These are phyloP conservation scores for Pammene aurita DNA, from an alignment of 2,888 invertebrate genomes.

Conservation along the genomic window DNA sequence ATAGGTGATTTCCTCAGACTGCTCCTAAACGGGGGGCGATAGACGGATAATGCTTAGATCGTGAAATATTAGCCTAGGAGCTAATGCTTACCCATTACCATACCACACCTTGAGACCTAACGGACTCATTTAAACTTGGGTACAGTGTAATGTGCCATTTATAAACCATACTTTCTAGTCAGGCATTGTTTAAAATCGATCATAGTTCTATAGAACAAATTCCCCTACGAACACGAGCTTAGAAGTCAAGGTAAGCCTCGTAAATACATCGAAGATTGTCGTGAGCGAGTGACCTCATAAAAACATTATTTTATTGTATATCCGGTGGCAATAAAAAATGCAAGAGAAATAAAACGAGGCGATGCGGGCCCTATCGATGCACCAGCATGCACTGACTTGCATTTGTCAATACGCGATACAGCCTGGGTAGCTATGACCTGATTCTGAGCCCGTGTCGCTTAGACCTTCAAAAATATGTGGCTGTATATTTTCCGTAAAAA, in stretches of 20 bases:
- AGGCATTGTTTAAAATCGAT: conserved; percentile 67
- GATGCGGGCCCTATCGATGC: conserved; percentile 70
- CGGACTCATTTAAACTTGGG: conserved; percentile 34
- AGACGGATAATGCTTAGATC: conserved; percentile 69
- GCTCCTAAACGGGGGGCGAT: conserved; percentile 69
- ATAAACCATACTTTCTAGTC: conserved; percentile 58
- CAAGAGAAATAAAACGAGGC: conserved; percentile 53
- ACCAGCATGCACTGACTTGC: conserved; percentile 54
- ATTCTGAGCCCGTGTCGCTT: conserved; percentile 43
- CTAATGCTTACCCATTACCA: conserved; percentile 64
- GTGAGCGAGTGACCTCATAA: conserved; percentile 44
- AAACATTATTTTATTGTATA: conserved; percentile 54
- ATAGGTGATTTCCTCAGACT: conserved; percentile 72
- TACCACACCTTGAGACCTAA: conserved; percentile 53
- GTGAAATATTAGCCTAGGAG: conserved; percentile 71
- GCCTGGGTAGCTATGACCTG: conserved; percentile 52
- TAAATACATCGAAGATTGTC: conserved; percentile 41
- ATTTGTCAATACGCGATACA: conserved; percentile 48
- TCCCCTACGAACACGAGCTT: conserved; percentile 18
- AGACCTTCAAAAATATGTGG: conserved; percentile 30
- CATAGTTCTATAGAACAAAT: conserved; percentile 68
- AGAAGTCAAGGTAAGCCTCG: conserved; percentile 56
- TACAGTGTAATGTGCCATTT: conserved; percentile 37
- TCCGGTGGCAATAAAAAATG: conserved; percentile 53
- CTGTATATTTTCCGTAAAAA: conserved; percentile 8